phyloP scores from a whole-genome alignment of 2,797 vertebrate species.

The Dryobates pubescens region DNA sequence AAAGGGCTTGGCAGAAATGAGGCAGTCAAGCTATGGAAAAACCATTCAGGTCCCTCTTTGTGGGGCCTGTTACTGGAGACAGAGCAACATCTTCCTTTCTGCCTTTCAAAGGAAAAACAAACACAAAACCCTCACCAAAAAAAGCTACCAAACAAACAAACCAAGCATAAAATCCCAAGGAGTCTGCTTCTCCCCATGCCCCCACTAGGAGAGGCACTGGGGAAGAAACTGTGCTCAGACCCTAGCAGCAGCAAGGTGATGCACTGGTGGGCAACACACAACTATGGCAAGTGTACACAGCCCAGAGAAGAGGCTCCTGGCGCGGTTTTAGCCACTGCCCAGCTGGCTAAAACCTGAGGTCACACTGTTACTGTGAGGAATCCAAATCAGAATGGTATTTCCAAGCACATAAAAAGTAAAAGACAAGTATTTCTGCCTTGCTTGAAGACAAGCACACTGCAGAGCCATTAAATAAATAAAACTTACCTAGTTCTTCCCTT shows the following conservation, averaged over 20 bases:
- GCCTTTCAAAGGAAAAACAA: neutral
- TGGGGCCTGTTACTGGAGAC: neutral
- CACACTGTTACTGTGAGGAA: neutral
- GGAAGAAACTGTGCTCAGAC: neutral
- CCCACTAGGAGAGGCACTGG: neutral
- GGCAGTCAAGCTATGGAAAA: neutral
- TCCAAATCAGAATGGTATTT: neutral
- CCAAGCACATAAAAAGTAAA: neutral
- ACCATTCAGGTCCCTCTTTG: neutral
- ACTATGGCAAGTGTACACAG: neutral
- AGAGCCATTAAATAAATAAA: constrained; percentile 37
- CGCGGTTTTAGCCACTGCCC: neutral
- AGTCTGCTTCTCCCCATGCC: neutral
- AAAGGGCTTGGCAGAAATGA: neutral
- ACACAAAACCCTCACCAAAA: neutral
- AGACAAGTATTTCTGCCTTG: neutral
- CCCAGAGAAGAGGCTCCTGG: neutral
- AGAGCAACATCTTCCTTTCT: neutral
- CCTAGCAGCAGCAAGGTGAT: neutral
- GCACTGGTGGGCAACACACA: neutral
- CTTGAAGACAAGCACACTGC: neutral
- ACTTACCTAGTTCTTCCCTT: neutral
- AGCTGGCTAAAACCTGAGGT: neutral
- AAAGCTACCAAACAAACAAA: too few species aligned
- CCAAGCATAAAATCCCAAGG: neutral